Percentiles rank a stretch among this genome's conserved stretches.
Evolutionary conservation across 2,113 vertebrate species (phyloP).

Genomic region (Madoqua kirkii): DNA sequence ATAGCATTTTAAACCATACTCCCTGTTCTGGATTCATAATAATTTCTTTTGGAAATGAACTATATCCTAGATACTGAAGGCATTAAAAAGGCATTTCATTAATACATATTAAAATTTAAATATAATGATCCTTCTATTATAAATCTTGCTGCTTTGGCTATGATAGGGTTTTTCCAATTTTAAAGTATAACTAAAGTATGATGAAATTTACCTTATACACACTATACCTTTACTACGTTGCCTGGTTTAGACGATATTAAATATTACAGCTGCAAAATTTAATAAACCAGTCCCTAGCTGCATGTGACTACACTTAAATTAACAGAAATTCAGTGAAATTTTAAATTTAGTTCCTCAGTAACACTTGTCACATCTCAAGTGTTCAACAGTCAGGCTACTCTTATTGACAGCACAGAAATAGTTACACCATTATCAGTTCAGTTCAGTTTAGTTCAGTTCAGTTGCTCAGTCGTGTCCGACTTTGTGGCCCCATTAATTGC

Average conservation of each 20-base stretch:
- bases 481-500: no score
- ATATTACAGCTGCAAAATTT: not conserved
- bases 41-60: not conserved
- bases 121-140: not conserved
- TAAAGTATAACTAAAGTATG: not conserved
- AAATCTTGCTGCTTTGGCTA: not conserved
- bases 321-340: not conserved
- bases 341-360: not conserved
- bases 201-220: not conserved
- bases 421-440: not conserved
- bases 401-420: not conserved
- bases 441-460: no score
- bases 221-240: not conserved
- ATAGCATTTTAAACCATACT: not conserved
- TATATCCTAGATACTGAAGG: not conserved
- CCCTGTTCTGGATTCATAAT: not conserved
- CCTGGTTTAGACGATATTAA: not conserved
- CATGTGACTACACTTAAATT: not conserved
- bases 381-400: not conserved
- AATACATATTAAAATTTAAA: not conserved
- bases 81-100: constrained; percentile 7
- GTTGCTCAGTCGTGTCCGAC: no score
- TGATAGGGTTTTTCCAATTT: not conserved
- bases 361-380: not conserved
- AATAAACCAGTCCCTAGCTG: not conserved